phyloP scores from a whole-genome alignment of 2,113 vertebrate genomes.

The Paracanthobrama guichenoti region DNA sequence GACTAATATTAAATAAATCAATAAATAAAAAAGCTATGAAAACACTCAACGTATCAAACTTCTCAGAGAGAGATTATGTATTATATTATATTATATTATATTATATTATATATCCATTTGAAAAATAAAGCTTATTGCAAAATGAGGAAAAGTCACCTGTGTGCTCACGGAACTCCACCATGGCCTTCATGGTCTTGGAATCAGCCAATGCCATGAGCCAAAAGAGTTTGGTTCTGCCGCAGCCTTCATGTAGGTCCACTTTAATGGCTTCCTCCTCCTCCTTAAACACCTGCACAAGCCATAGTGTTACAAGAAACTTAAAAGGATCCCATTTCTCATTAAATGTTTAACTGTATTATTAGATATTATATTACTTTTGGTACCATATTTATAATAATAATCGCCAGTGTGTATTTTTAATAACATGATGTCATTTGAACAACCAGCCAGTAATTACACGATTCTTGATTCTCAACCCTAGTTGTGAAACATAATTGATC shows the following conservation, averaged over 20 bases:
- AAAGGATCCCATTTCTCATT: neutral
- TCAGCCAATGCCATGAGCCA: constrained; percentile 99
- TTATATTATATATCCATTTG: neutral
- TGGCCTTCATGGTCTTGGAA: constrained; percentile 99
- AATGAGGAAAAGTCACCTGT: constrained; percentile 80
- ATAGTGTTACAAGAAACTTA: neutral
- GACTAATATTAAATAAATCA: neutral
- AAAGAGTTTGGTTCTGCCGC: constrained; percentile 97
- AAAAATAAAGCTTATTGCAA: neutral
- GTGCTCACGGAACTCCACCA: constrained; percentile 99
- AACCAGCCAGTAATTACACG: neutral
- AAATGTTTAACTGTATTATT: no score
- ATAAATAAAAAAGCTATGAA: neutral
- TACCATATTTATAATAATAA: neutral
- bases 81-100: no score
- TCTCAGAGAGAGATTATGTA: neutral
- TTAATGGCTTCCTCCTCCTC: constrained; percentile 99
- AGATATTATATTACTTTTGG: neutral
- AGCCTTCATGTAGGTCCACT: constrained; percentile 98
- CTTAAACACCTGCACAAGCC: constrained; percentile 88
- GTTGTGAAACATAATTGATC: neutral
- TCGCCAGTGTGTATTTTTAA: neutral
- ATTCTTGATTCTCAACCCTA: neutral
- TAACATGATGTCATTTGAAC: neutral
- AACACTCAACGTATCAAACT: neutral